These are phyloP conservation scores for Dendrolimus houi DNA, from an alignment of 2,888 invertebrate genomes.

Conservation along the genomic window DNA sequence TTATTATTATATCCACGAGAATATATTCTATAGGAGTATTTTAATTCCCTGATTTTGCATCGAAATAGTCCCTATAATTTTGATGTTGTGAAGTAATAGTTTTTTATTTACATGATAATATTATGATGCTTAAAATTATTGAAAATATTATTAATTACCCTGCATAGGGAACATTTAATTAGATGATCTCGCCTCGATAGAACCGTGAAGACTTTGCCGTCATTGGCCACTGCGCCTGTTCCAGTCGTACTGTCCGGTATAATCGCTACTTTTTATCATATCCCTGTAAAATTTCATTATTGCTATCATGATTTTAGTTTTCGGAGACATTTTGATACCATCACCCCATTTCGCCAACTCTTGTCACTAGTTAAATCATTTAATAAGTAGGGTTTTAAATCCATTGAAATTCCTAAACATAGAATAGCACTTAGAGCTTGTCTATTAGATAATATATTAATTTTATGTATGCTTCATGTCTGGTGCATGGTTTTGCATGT, in stretches of 20 bases:
- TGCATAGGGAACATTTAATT: constrained; percentile 62
- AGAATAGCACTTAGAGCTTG: constrained; percentile 49
- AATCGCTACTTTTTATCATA: constrained; percentile 38
- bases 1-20: constrained; percentile 37
- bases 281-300: constrained; percentile 27
- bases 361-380: constrained; percentile 28
- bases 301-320: constrained; percentile 16
- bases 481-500: constrained; percentile 55
- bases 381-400: constrained; percentile 32
- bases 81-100: constrained; percentile 69
- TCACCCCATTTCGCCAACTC: constrained; percentile 39
- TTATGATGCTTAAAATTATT: constrained; percentile 49
- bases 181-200: constrained; percentile 69
- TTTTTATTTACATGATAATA: constrained; percentile 45
- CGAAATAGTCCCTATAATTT: constrained; percentile 67
- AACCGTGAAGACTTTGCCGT: constrained; percentile 56
- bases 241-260: constrained; percentile 56
- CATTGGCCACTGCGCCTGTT: constrained; percentile 51
- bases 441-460: constrained; percentile 40
- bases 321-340: constrained; percentile 33
- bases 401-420: constrained; percentile 31
- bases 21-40: constrained; percentile 56
- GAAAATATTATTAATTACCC: constrained; percentile 37
- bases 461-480: constrained; percentile 35
- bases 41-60: constrained; percentile 65